Evolutionary conservation across 2,113 vertebrate species (phyloP).

Genomic region (Ia io): DNA sequence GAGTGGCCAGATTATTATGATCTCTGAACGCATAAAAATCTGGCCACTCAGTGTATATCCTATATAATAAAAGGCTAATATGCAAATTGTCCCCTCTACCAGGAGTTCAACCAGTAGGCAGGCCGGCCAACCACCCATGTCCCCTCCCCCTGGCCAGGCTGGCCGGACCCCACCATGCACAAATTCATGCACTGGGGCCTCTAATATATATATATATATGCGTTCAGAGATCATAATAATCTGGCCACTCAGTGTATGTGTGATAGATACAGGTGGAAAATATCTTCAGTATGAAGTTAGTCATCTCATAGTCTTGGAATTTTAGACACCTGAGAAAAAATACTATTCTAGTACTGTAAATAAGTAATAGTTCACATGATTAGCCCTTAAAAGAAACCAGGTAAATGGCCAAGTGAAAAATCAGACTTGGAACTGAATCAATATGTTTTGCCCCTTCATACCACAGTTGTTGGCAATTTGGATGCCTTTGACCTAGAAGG

Average conservation of each 20-base stretch:
- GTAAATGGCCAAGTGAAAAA: slow-evolving; percentile 34
- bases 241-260: neutral
- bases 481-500: slow-evolving; percentile 23
- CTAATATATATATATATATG: no score
- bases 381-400: slow-evolving; percentile 20
- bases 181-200: no score
- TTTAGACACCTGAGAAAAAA: slow-evolving; percentile 27
- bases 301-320: neutral
- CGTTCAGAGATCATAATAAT: no score
- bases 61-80: no score
- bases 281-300: neutral
- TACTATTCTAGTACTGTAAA: neutral
- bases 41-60: no score
- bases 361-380: neutral
- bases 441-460: neutral
- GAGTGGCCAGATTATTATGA: no score
- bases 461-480: neutral
- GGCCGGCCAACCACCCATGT: no score
- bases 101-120: no score
- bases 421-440: slow-evolving; percentile 18
- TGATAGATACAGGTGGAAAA: neutral
- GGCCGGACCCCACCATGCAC: no score
- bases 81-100: no score
- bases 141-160: no score
- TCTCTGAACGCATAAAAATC: no score